Percentiles rank a stretch among this genome's conserved stretches.
Evolutionary conservation across 2,888 invertebrate genomes (phyloP).

Genomic region (Morpho deidamia): DNA sequence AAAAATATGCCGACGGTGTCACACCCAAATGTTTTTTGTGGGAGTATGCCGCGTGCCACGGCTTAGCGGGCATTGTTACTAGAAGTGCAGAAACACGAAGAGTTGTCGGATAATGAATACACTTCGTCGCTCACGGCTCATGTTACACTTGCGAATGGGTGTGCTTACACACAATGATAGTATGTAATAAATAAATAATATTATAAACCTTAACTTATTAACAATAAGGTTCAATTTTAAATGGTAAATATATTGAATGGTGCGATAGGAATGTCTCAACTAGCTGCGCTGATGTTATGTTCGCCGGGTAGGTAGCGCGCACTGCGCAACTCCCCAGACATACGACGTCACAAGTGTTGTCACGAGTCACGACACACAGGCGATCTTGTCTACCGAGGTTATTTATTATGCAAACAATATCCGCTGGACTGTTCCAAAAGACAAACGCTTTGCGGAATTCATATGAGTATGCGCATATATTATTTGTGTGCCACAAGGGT

Average conservation of each 20-base stretch:
- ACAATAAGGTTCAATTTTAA: conserved; percentile 29
- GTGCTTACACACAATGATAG: not conserved
- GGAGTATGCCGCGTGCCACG: conserved; percentile 67
- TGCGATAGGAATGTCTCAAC: conserved; percentile 45
- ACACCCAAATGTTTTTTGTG: conserved; percentile 20
- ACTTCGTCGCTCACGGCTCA: conserved; percentile 23
- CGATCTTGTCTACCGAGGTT: conserved; percentile 26
- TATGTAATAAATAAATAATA: not conserved
- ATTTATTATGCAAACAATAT: conserved; percentile 27
- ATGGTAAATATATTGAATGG: conserved; percentile 21
- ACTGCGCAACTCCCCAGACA: conserved; percentile 77
- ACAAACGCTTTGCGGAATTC: conserved; percentile 25
- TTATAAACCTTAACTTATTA: not conserved
- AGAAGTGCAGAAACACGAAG: conserved; percentile 42
- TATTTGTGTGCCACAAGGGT: not conserved
- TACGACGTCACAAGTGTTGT: conserved; percentile 53
- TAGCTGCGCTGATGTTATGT: conserved; percentile 45
- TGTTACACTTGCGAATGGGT: conserved; percentile 22
- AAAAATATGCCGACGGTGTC: too few relatives aligned
- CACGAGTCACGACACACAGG: conserved; percentile 32
- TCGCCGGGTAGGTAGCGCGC: conserved; percentile 69
- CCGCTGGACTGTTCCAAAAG: conserved; percentile 22
- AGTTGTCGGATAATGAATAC: conserved; percentile 19
- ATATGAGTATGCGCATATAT: conserved; percentile 15
- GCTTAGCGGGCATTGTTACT: conserved; percentile 63